A percentile compares a stretch with the other conserved stretches of the same genome.
These are phyloP conservation scores for Mastomys coucha DNA, from an alignment of 2,113 vertebrate genomes.

Conservation along the genomic window DNA sequence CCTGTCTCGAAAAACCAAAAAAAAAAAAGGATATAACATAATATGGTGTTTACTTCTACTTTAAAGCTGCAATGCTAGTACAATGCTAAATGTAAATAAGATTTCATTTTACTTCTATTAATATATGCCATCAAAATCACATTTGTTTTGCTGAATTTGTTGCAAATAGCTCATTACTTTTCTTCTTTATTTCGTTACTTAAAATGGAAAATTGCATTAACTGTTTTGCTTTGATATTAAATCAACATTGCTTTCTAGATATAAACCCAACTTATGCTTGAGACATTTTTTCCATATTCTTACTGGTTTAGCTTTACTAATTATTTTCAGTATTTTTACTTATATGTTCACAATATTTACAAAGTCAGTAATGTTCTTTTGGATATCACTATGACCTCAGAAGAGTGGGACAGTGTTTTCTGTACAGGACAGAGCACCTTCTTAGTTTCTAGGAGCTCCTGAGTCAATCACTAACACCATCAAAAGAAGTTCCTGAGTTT, in stretches of 20 bases:
- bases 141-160: background rate
- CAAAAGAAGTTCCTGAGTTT: background rate
- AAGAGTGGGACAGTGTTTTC: background rate
- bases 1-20: too few relatives aligned
- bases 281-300: background rate
- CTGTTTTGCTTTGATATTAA: background rate
- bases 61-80: background rate
- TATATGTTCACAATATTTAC: background rate
- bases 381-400: too few relatives aligned
- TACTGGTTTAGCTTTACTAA: background rate
- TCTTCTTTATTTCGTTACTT: background rate
- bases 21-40: background rate
- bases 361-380: background rate
- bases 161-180: background rate
- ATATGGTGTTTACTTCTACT: background rate
- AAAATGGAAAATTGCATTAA: background rate
- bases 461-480: background rate
- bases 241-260: background rate
- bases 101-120: background rate
- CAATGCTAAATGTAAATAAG: background rate
- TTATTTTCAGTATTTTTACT: background rate
- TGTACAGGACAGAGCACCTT: background rate
- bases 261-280: background rate
- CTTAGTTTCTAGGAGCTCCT: background rate
- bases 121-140: background rate